Conservation (phyloP, 2,888 invertebrate genomes). For the Molorchus minor region DNA sequence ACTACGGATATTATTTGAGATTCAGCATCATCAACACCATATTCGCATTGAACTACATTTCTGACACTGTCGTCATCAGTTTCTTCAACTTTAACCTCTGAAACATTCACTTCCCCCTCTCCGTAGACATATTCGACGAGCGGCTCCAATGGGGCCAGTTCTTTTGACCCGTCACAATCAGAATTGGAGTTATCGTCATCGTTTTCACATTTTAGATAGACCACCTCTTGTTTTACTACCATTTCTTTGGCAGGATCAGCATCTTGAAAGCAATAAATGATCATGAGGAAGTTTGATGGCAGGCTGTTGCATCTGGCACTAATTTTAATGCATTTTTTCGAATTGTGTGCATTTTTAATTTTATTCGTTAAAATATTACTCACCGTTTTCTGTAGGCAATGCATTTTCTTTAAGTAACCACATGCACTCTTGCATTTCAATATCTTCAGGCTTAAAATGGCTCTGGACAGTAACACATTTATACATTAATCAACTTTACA, state of each 20-base stretch:
- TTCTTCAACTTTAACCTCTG: neutral
- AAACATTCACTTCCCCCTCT: neutral
- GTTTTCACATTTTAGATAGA: constrained; percentile 6
- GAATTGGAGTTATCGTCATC: neutral
- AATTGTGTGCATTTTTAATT: neutral
- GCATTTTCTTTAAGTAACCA: constrained; percentile 6
- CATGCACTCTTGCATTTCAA: constrained; percentile 4
- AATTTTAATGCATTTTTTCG: neutral
- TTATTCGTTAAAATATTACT: neutral
- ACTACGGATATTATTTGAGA: constrained; percentile 12
- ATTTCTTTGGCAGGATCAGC: neutral
- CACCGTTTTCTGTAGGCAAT: constrained; percentile 7
- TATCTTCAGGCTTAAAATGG: constrained; percentile 11
- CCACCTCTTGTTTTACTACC: constrained; percentile 2
- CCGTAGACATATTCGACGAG: constrained; percentile 37
- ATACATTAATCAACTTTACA: neutral
- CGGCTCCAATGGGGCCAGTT: constrained; percentile 30
- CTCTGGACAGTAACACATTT: neutral
- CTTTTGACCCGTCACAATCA: constrained; percentile 18
- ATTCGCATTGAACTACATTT: neutral
- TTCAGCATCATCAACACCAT: neutral
- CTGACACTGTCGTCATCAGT: neutral
- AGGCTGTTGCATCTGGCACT: neutral
- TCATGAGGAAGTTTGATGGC: neutral
- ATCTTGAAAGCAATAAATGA: neutral